Evolutionary conservation across 2,113 vertebrate genomes (phyloP).

Genomic region (Strix uralensis): DNA sequence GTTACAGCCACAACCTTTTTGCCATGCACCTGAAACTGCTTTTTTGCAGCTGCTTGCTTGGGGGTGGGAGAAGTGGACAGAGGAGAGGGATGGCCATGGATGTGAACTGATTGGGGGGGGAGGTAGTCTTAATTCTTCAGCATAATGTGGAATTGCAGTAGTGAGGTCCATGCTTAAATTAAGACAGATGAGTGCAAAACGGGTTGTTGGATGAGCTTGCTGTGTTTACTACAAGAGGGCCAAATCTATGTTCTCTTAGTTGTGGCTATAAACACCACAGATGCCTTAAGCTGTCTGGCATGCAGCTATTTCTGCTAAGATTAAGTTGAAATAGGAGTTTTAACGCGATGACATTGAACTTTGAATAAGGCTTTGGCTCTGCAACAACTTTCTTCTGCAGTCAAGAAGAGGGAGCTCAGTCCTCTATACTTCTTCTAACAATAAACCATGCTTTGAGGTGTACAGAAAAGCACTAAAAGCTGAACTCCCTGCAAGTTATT

Average conservation of each 20-base stretch:
- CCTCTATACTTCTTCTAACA: neutral
- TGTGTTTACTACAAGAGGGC: neutral
- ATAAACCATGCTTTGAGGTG: neutral
- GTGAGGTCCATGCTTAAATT: neutral
- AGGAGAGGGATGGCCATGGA: neutral
- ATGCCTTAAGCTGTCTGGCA: neutral
- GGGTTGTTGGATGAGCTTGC: neutral
- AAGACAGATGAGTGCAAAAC: neutral
- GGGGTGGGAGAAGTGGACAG: neutral
- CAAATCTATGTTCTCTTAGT: neutral
- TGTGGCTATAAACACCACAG: neutral
- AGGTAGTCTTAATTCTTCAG: neutral
- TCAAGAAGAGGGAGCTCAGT: neutral
- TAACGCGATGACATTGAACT: neutral
- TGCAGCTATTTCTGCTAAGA: neutral
- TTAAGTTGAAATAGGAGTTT: neutral
- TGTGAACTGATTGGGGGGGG: accelerated
- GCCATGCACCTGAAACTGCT: neutral
- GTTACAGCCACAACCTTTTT: neutral
- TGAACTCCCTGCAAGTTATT: neutral
- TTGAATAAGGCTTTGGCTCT: neutral
- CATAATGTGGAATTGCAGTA: neutral
- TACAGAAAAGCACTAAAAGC: neutral
- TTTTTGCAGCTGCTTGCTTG: neutral
- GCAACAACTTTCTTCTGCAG: neutral